Percentiles rank a stretch among this genome's conserved stretches.
These are phyloP conservation scores for Arvicanthis niloticus DNA, from an alignment of 2,113 vertebrate species.

Conservation along the genomic window DNA sequence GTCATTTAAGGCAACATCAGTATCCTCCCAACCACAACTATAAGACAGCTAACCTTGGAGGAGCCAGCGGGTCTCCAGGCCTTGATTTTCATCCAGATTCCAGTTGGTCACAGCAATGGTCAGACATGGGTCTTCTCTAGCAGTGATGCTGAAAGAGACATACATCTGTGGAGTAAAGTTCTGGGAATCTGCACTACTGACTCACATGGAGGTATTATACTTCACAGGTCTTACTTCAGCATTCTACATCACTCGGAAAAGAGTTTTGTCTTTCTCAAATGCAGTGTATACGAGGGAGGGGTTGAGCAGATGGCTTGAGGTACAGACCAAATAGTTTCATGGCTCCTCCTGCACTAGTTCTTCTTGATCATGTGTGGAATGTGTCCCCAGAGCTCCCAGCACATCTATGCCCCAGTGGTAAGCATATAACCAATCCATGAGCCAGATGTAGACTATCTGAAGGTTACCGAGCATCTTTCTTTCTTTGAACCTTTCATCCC, in stretches of 20 bases:
- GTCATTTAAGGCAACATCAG: neutral
- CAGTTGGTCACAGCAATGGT: neutral
- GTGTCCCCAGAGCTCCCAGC: neutral
- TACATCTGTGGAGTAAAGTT: neutral
- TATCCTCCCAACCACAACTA: neutral
- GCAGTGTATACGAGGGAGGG: neutral
- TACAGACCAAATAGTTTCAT: neutral
- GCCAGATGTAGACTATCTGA: neutral
- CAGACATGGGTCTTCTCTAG: neutral
- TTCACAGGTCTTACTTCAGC: neutral
- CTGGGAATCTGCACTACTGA: neutral
- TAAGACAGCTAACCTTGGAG: neutral
- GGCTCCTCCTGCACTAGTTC: neutral
- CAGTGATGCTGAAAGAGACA: neutral
- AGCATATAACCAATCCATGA: neutral
- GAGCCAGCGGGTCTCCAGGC: neutral
- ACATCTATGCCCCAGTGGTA: neutral
- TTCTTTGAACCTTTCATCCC: neutral
- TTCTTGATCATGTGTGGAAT: neutral
- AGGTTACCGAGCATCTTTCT: neutral
- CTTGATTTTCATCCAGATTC: neutral
- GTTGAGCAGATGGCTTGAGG: neutral
- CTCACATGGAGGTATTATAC: neutral
- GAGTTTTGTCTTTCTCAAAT: neutral
- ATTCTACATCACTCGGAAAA: neutral